Conservation (phyloP, 2,797 vertebrate species). For the Ataeniobius toweri region DNA sequence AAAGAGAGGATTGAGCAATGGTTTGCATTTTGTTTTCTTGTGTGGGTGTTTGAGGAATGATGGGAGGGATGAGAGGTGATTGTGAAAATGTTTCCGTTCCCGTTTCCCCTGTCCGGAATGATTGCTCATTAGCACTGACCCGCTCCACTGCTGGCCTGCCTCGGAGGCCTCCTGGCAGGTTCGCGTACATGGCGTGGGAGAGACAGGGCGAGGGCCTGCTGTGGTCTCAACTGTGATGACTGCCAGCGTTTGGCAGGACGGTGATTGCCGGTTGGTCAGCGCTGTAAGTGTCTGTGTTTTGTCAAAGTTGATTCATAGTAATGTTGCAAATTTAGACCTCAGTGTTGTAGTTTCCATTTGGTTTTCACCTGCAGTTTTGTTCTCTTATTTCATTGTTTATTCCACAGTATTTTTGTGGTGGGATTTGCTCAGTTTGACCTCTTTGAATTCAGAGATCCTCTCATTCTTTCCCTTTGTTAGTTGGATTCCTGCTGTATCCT, state of each 20-base stretch:
- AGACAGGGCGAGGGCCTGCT: constrained; percentile 51
- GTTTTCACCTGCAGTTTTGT: constrained; percentile 32
- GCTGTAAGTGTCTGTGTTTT: constrained; percentile 55
- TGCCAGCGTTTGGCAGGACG: constrained; percentile 49
- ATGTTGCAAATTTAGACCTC: constrained; percentile 51
- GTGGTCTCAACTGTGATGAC: constrained; percentile 55
- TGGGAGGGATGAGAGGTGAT: constrained; percentile 47
- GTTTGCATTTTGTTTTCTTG: constrained; percentile 49
- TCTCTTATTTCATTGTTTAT: constrained; percentile 34
- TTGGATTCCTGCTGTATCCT: constrained; percentile 16
- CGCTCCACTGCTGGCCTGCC: constrained; percentile 66
- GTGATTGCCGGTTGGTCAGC: constrained; percentile 52
- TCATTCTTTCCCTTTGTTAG: constrained; percentile 34
- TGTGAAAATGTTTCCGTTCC: constrained; percentile 49
- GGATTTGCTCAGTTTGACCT: constrained; percentile 33
- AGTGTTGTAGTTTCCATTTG: constrained; percentile 25
- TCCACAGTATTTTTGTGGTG: constrained; percentile 18
- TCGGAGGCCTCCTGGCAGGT: constrained; percentile 62
- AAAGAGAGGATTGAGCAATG: constrained; percentile 10
- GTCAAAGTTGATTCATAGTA: constrained; percentile 39
- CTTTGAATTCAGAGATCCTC: constrained; percentile 11
- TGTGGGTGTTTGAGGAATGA: constrained; percentile 66
- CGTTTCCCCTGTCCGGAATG: constrained; percentile 51
- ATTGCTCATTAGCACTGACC: constrained; percentile 73
- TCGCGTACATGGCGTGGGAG: constrained; percentile 53